Evolutionary conservation across 64 coral and sea anemone species (phyloP).

Genomic region (Dendrophyllia cribrosa): DNA sequence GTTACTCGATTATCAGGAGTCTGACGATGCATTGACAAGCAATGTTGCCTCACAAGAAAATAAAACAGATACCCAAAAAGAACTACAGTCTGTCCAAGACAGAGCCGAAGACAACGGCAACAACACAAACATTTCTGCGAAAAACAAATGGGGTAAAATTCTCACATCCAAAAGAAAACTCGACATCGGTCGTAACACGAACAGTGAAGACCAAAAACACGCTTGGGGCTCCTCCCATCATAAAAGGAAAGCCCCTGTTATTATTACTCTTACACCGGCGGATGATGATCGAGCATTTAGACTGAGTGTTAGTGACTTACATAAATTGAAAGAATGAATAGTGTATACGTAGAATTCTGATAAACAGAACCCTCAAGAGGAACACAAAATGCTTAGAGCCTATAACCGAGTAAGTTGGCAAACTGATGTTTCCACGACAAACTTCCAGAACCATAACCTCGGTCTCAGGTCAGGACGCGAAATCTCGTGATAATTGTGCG

Average conservation of each 20-base stretch:
- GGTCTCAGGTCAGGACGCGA: too few relatives aligned
- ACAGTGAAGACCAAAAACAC: not conserved
- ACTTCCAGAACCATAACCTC: too few relatives aligned
- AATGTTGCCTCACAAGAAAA: not conserved
- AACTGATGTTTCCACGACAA: too few relatives aligned
- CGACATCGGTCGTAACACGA: not conserved
- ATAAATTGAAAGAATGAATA: not conserved
- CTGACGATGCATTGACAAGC: not conserved
- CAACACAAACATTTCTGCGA: not conserved
- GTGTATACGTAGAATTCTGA: too few relatives aligned
- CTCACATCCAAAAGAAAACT: not conserved
- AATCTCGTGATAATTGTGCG: too few relatives aligned
- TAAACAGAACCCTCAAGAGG: too few relatives aligned
- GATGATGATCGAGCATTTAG: slow-evolving; percentile 14
- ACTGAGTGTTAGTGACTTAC: slow-evolving; percentile 32
- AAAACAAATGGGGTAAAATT: not conserved
- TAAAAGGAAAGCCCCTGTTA: not conserved
- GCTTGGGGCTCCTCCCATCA: not conserved
- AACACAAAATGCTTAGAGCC: too few relatives aligned
- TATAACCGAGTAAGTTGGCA: too few relatives aligned
- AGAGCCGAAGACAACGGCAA: not conserved
- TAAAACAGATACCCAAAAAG: not conserved
- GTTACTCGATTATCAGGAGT: not conserved
- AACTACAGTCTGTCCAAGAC: not conserved
- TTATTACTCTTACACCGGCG: slow-evolving; percentile 37